Evolutionary conservation across 2,888 invertebrate species (phyloP).

Genomic region (Chloromyia formosa): DNA sequence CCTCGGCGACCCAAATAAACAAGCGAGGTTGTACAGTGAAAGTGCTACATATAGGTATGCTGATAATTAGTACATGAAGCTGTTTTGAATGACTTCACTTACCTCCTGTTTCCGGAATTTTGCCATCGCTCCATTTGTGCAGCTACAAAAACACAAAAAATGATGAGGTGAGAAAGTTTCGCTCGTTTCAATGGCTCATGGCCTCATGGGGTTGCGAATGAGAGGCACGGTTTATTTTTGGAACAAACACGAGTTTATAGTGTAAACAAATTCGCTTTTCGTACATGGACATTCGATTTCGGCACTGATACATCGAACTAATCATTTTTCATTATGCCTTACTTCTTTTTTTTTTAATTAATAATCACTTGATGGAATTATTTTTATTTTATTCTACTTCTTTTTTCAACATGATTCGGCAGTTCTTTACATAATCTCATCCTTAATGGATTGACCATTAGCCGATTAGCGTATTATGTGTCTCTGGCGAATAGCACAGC

Average conservation of each 20-base stretch:
- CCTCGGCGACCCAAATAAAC: neutral
- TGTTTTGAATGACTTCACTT: conserved; percentile 5
- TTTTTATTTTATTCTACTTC: neutral
- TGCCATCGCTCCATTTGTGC: conserved; percentile 1
- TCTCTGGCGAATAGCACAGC: conserved; percentile 1
- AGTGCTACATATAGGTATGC: neutral
- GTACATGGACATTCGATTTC: neutral
- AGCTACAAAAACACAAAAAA: conserved; percentile 5
- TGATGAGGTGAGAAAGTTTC: conserved; percentile 3
- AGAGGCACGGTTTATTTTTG: neutral
- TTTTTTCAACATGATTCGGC: too few species aligned
- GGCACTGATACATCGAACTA: neutral
- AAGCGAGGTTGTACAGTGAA: neutral
- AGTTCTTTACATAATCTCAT: neutral
- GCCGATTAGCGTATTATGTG: neutral
- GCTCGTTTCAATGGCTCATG: neutral
- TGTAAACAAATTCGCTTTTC: neutral
- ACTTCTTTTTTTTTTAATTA: neutral
- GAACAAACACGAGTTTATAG: neutral
- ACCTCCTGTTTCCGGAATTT: conserved; percentile 3
- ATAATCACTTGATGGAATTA: neutral
- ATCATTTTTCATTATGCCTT: neutral
- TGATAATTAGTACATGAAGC: neutral
- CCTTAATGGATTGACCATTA: neutral
- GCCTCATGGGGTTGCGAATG: neutral